Evolutionary conservation across 2,113 vertebrate genomes (phyloP).

Genomic region (Mionectes macconnelli): DNA sequence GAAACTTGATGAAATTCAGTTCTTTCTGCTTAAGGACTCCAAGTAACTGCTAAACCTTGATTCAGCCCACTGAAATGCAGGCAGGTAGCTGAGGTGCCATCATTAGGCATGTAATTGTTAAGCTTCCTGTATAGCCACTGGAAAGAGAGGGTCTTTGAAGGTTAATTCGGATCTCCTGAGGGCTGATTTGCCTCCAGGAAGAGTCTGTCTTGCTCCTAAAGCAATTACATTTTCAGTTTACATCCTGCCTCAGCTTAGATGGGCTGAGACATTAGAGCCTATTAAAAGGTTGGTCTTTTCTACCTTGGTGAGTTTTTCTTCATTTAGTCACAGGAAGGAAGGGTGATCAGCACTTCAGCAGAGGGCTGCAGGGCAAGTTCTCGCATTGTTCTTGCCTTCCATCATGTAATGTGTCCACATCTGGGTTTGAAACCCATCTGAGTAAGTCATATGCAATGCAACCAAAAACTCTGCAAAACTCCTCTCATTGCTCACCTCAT

Average conservation of each 20-base stretch:
- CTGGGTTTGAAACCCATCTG: not conserved
- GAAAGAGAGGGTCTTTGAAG: not conserved
- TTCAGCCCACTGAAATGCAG: not conserved
- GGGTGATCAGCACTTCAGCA: not conserved
- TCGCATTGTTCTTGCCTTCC: not conserved
- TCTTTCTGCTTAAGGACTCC: not conserved
- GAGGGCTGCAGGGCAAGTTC: not conserved
- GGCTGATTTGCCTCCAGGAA: conserved; percentile 6
- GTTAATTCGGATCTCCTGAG: not conserved
- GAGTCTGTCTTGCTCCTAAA: not conserved
- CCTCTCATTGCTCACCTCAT: not conserved
- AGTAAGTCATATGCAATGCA: not conserved
- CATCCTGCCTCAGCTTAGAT: not conserved
- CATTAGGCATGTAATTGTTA: conserved; percentile 8
- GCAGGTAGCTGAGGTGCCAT: not conserved
- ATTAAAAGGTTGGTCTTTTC: not conserved
- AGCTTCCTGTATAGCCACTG: not conserved
- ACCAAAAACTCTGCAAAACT: not conserved
- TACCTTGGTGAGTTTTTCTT: not conserved
- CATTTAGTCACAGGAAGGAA: conserved; percentile 32
- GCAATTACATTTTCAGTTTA: conserved; percentile 4
- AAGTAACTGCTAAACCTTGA: not conserved
- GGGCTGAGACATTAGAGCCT: not conserved
- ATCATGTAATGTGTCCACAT: not conserved
- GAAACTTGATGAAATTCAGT: not conserved